Evolutionary conservation across 2,113 vertebrate genomes (phyloP), one percentile per base, ranked within the genome.

Genomic region (Zapus hudsonius): DNA sequence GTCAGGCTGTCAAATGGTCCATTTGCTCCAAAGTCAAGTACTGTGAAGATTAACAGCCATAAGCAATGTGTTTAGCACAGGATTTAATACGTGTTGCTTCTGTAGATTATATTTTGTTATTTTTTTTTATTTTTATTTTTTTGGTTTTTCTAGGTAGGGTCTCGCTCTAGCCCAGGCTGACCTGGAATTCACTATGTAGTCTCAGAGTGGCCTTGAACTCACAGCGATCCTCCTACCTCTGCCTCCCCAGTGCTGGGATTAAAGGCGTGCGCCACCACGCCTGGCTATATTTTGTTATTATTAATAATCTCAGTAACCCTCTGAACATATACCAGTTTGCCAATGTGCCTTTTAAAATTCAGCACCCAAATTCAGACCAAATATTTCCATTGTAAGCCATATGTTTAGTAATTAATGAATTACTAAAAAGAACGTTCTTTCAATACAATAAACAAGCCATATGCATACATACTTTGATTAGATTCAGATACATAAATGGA

Each of bases 401-500:
- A 90, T 89, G 83, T 80, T 88, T 67, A 76, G 63, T 78, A 88
- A 93, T 90, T 87, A 94, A 86, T 78, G 79, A 87, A 82, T 95
- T 80, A n/a, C n/a, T n/a, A n/a, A 90, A 93, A 36, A 94, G 57
- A 93, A 87, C 31, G 75, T 31, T 89, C 47, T 96, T 94, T 87
- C 89, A 91, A 82, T 91, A 92, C 44, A 91, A 91, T 66, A 78
- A 89, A 92, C 63, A 96, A 95, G 69, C 16, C 44, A 73, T 81
- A 81, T 52, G n/a, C 82, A 89, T 89, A 91, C 90, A 36, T 67
- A 72, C 55, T 33, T 52, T 94, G 89, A 95, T 88, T 94, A 76
- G 80, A 84, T 89, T 90, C 75, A 75, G 72, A 63, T 94, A 88
- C 70, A 67, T 75, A 92, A 87, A 94, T 23, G 70, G 36, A 79